Evolutionary conservation across 1,140 invertebrate genomes (phyloP), one percentile per base, ranked within the genome.

Genomic region (Patella vulgata): DNA sequence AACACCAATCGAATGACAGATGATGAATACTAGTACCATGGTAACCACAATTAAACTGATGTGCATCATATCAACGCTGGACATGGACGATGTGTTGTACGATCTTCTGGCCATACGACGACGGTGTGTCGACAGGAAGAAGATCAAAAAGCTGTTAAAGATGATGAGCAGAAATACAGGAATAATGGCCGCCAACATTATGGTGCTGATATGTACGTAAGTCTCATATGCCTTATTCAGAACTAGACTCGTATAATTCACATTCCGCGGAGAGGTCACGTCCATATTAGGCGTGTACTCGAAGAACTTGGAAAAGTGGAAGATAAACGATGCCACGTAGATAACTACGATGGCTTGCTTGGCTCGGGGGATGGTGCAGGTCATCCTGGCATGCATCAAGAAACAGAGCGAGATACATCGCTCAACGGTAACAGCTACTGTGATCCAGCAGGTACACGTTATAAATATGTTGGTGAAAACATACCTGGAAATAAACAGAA

Each of bases 381-480:
- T 87, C 0, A 92, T 91, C 47, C 92, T 87, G 0, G 94, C 93
- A 60, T 89, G 88, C 14, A 97, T 85, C 0, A 95, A 94, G 84
- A 96, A 93, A 79, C 95, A 96, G 0, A 98, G 95, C 0, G 95
- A 95, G 42, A 98, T 91, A 85, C 94, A 98, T 46, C 96, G 88
- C 83, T 98, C 96, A 64, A 96, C 87, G 0, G 95, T 97, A 21
- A 98, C 95, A 3, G 93, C 93, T 43, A 97, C 88, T 1, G 95
- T 97, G 68, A 97, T 88, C 85, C 97, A 98, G 58, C 96, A 93
- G 23, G 93, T 95, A 40, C 93, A 94, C 31, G 94, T 95, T 66
- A 87, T 94, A 27, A 93, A 92, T 6, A 92, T 91, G 73, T 93
- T 89, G 9, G 91, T 93, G 23, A 96, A 82, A 2, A 94, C 93